These are phyloP conservation scores for Lypha dubia DNA, from an alignment of 2,888 invertebrate species.

Conservation along the genomic window DNA sequence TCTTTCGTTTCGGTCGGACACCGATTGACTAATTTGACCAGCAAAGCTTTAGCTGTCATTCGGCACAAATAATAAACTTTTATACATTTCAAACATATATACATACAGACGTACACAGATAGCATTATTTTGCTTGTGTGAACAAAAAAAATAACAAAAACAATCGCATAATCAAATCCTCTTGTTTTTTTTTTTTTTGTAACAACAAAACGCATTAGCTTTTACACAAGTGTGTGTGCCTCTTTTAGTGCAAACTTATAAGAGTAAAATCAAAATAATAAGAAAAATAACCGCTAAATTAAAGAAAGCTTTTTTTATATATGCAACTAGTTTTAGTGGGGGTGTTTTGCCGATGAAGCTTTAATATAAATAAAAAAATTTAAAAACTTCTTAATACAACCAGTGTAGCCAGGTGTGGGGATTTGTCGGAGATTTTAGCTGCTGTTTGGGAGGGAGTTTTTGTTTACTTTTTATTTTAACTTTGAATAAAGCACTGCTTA, in stretches of 20 bases:
- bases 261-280: slow-evolving; percentile 35
- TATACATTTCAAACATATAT: neutral
- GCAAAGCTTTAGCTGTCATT: slow-evolving; percentile 75
- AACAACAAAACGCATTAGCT: slow-evolving; percentile 25
- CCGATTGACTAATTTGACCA: slow-evolving; percentile 82
- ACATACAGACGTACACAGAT: neutral
- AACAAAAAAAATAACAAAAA: slow-evolving; percentile 26
- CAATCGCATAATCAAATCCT: slow-evolving; percentile 17
- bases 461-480: no score
- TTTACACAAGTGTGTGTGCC: slow-evolving; percentile 15
- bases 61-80: slow-evolving; percentile 49
- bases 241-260: slow-evolving; percentile 1
- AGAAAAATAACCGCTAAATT: slow-evolving; percentile 42
- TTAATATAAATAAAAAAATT: slow-evolving; percentile 17
- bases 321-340: slow-evolving; percentile 38
- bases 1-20: slow-evolving; percentile 84
- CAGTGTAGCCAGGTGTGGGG: no score
- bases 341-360: slow-evolving; percentile 34
- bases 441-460: no score
- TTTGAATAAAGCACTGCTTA: no score
- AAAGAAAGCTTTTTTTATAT: slow-evolving; percentile 50
- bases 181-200: slow-evolving; percentile 33
- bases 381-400: neutral
- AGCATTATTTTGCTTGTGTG: slow-evolving; percentile 34
- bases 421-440: no score